A percentile compares a stretch with the other conserved stretches of the same genome.
Evolutionary conservation across 2,888 invertebrate species (phyloP).

Genomic region (Julus scandinavius): DNA sequence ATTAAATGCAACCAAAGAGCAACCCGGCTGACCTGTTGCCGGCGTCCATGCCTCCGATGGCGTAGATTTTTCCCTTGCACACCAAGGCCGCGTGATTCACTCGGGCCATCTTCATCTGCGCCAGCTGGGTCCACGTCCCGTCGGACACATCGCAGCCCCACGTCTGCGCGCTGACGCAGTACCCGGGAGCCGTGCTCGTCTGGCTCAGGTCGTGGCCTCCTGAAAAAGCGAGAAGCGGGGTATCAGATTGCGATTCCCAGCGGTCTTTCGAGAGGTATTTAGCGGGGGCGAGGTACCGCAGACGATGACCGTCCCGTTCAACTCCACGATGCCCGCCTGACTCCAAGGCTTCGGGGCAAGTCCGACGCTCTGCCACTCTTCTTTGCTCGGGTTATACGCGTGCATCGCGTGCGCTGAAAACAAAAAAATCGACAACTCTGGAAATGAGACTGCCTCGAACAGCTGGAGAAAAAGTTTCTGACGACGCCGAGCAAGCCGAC

Average conservation of each 20-base stretch:
- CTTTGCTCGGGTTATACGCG: background rate
- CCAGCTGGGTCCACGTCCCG: background rate
- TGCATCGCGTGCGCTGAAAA: slow-evolving; percentile 16
- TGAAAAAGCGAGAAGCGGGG: background rate
- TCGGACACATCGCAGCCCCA: background rate
- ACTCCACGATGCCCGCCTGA: background rate
- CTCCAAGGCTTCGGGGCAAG: slow-evolving; percentile 3
- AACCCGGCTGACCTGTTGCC: background rate
- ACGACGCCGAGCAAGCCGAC: too few relatives aligned
- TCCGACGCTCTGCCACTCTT: background rate
- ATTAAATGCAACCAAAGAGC: too few relatives aligned
- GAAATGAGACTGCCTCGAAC: background rate
- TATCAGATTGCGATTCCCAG: too few relatives aligned
- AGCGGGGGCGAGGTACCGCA: background rate
- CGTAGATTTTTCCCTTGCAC: slow-evolving; percentile 42
- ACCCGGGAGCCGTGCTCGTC: background rate
- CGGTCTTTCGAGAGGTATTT: too few relatives aligned
- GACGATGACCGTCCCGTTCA: background rate
- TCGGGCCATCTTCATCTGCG: background rate
- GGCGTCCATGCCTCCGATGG: slow-evolving; percentile 46
- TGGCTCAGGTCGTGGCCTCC: slow-evolving; percentile 25
- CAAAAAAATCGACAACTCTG: background rate
- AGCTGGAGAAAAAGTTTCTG: too few relatives aligned
- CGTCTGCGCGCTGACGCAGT: background rate
- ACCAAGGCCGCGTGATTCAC: slow-evolving; percentile 19